Percentiles rank a stretch among this genome's conserved stretches.
These are phyloP conservation scores for Stictonetta naevosa DNA, from an alignment of 2,113 vertebrate species.

Conservation along the genomic window DNA sequence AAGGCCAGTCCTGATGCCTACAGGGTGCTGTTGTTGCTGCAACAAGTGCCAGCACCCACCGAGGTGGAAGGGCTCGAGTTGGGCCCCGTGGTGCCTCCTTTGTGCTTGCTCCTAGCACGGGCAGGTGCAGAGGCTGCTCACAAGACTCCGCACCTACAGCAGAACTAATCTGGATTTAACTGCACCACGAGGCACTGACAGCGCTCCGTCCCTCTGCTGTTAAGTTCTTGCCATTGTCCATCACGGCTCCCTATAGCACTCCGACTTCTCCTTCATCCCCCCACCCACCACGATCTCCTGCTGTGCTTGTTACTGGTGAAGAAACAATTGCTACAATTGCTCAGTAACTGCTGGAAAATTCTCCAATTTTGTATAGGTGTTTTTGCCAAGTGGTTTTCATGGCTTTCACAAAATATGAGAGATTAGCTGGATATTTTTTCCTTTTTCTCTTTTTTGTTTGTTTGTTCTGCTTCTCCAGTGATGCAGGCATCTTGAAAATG, in stretches of 20 bases:
- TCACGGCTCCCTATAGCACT: not conserved
- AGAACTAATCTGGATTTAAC: not conserved
- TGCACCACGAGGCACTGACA: not conserved
- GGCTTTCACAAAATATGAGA: not conserved
- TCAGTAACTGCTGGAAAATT: not conserved
- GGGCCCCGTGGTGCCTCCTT: not conserved
- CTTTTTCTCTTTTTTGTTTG: not conserved
- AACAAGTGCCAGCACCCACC: not conserved
- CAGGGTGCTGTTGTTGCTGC: fast-evolving
- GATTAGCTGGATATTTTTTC: not conserved
- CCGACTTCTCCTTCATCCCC: not conserved
- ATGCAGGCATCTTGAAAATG: not conserved
- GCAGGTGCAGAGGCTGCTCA: not conserved
- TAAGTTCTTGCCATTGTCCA: not conserved
- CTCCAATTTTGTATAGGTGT: not conserved
- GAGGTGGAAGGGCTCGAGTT: not conserved
- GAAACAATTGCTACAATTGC: not conserved
- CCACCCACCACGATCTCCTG: not conserved
- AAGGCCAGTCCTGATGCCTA: not conserved
- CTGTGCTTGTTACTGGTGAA: not conserved
- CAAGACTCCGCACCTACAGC: not conserved
- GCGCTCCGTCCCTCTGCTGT: not conserved
- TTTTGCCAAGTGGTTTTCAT: not conserved
- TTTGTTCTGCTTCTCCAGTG: not conserved
- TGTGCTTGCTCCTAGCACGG: not conserved